Percentiles rank a stretch among this genome's conserved stretches.
These are phyloP conservation scores for Noctua janthina DNA, from an alignment of 2,888 invertebrate species.

Conservation along the genomic window DNA sequence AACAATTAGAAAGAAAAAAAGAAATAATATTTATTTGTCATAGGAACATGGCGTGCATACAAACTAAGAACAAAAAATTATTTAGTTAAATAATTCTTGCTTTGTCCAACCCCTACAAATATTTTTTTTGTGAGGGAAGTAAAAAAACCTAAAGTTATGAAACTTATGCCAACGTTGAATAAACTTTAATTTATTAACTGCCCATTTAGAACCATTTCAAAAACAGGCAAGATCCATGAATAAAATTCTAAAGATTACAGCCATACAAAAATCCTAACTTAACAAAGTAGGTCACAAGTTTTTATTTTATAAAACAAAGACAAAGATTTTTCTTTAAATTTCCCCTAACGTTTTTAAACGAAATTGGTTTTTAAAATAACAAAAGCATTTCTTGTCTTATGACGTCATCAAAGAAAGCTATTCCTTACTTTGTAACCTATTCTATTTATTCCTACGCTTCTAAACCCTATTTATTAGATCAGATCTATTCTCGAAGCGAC, in stretches of 20 bases:
- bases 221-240: background rate
- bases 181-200: background rate
- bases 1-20: no score
- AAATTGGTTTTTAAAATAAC: background rate
- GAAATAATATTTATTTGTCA: no score
- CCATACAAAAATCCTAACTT: background rate
- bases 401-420: slow-evolving; percentile 1
- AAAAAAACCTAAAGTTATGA: background rate
- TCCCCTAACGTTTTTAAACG: background rate
- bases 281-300: background rate
- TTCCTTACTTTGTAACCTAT: background rate
- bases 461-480: slow-evolving; percentile 34
- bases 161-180: background rate
- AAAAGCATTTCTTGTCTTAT: slow-evolving; percentile 5
- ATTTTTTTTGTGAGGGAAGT: background rate
- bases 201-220: background rate
- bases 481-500: slow-evolving; percentile 30
- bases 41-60: no score
- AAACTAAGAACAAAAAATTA: no score
- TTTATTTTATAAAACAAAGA: background rate
- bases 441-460: slow-evolving; percentile 24
- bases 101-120: background rate
- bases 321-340: background rate
- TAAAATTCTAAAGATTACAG: background rate
- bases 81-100: background rate